Conservation (phyloP, 2,113 vertebrate species). For the Grallaria varia region DNA sequence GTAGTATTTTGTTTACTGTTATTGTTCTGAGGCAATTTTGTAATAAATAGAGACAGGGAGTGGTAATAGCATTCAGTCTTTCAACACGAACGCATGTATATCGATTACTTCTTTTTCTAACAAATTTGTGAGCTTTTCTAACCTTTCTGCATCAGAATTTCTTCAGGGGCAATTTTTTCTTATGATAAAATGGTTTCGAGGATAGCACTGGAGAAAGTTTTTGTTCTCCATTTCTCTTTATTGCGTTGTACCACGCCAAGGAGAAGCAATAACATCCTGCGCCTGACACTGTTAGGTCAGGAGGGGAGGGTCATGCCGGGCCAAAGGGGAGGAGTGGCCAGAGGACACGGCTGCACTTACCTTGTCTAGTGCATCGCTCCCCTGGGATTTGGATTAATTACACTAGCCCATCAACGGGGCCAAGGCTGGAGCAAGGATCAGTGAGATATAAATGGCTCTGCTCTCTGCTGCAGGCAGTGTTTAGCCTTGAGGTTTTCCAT, state of each 20-base stretch:
- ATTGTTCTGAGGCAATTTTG: constrained; percentile 37
- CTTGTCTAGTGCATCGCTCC: background rate
- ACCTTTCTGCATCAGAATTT: background rate
- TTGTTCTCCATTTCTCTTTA: background rate
- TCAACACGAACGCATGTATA: background rate
- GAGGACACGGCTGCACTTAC: background rate
- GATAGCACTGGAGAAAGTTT: background rate
- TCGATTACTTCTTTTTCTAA: background rate
- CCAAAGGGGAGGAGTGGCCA: background rate
- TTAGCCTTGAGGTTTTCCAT: background rate
- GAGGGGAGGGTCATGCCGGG: rapidly evolving
- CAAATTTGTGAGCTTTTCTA: background rate
- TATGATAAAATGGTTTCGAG: background rate
- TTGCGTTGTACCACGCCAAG: background rate
- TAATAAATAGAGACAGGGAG: background rate
- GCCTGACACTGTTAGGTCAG: background rate
- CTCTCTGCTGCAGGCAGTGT: background rate
- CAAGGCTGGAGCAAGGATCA: background rate
- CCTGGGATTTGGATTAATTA: background rate
- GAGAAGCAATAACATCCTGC: background rate
- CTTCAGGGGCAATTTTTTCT: background rate
- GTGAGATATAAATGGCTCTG: background rate
- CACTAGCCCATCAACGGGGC: background rate
- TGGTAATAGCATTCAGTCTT: background rate
- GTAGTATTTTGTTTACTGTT: constrained; percentile 46